phyloP scores from a whole-genome alignment of 2,888 invertebrate genomes.

The Sycophila texana region DNA sequence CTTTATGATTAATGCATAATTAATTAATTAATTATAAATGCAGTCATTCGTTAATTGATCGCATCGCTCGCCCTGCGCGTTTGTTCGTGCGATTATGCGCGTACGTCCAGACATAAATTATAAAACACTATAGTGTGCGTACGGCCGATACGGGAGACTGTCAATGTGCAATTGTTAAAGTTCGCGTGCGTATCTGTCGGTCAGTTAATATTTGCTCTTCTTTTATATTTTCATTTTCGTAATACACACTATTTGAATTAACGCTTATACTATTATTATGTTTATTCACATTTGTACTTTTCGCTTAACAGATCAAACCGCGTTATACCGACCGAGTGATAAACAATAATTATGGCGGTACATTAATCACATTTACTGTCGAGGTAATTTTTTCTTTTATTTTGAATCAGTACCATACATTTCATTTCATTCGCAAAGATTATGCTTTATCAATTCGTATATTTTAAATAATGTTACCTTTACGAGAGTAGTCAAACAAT shows the following conservation, averaged over 20 bases:
- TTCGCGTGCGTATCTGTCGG: neutral
- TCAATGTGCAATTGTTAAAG: neutral
- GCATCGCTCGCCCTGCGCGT: constrained; percentile 26
- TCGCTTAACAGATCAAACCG: constrained; percentile 17
- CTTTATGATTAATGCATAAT: constrained; percentile 67
- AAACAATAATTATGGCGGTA: constrained; percentile 35
- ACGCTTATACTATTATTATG: constrained; percentile 1
- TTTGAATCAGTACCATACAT: neutral
- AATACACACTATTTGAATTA: neutral
- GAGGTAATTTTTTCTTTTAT: neutral
- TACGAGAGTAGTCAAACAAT: too few relatives aligned
- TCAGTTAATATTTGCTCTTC: constrained; percentile 26
- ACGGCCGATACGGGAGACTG: too few relatives aligned
- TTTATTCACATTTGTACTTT: constrained; percentile 13
- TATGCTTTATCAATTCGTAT: neutral
- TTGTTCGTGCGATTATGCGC: neutral
- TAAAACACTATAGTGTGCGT: constrained; percentile 5
- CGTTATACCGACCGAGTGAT: constrained; percentile 5
- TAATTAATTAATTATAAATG: constrained; percentile 67
- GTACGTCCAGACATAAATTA: constrained; percentile 37
- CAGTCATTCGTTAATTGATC: constrained; percentile 61
- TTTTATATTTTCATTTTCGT: constrained; percentile 12
- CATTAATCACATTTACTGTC: constrained; percentile 14
- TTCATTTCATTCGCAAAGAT: neutral
- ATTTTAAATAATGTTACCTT: neutral